Conservation (phyloP, 2,888 invertebrate genomes). For the Ashinkailepas kermadecensis region DNA sequence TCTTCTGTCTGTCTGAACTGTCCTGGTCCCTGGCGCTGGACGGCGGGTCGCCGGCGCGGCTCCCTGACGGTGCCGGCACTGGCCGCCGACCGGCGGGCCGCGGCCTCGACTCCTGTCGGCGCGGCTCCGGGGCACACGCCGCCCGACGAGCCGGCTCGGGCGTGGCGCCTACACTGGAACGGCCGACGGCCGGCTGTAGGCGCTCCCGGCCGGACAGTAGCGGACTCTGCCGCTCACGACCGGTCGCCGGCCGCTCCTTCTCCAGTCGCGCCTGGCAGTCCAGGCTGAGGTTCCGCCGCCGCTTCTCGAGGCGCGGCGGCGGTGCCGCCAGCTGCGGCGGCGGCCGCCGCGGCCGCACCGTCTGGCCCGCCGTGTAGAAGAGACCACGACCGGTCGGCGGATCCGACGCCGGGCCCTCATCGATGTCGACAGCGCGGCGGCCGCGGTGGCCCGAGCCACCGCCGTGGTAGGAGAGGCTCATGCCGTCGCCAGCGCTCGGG, state of each 20-base stretch:
- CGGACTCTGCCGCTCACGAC: not conserved
- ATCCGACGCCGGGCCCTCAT: not conserved
- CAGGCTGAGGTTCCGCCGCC: conserved; percentile 5
- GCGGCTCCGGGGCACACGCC: not conserved
- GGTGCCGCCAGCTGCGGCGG: not conserved
- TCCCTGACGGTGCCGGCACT: not conserved
- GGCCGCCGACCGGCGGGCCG: not conserved
- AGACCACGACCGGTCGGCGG: not conserved
- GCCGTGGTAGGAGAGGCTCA: conserved; percentile 14
- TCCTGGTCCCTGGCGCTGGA: too few species aligned
- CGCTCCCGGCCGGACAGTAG: not conserved
- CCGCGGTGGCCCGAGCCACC: not conserved
- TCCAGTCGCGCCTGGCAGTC: not conserved
- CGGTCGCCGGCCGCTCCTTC: not conserved
- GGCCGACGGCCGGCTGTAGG: not conserved
- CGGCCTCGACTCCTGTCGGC: not conserved
- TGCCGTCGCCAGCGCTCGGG: not conserved
- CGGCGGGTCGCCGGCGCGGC: not conserved
- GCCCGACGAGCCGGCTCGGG: not conserved
- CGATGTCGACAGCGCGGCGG: not conserved
- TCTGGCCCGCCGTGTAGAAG: conserved; percentile 4
- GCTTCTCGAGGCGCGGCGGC: not conserved
- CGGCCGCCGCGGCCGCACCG: conserved; percentile 2
- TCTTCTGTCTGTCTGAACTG: too few species aligned
- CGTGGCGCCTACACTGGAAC: conserved; percentile 5